Evolutionary conservation across 64 coral and sea anemone species (phyloP), one percentile per base, ranked within the genome.

Genomic region (Porites lutea): DNA sequence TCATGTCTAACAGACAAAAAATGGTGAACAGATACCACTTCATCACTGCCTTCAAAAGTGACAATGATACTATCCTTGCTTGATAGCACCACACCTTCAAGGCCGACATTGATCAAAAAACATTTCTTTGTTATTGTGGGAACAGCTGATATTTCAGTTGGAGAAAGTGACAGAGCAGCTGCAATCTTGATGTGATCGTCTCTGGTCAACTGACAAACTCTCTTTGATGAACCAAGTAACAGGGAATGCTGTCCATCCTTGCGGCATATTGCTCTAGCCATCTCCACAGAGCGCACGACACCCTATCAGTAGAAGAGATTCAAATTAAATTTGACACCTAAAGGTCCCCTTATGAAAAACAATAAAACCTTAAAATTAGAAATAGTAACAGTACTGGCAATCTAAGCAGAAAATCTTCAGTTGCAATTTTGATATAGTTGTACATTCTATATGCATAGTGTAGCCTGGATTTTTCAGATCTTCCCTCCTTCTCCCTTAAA

Each of bases 81-180:
- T 51, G 37, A 12, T 74, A 75, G 16, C 12, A 89, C 60, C 37
- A 60, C 79, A 67, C 74, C 74, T 65, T 79, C 74, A 66, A 66
- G 51, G 51, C 88, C 60, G 67, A 89, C 59, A 61, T 89, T 91
- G 60, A 79, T 91, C 62, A 91, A 16, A 91, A 82, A 73, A 73
- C 89, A 91, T 57, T 82, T 91, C 49, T 54, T 80, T 52, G 78
- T 15, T 8, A 91, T 15, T 66, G 78, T 73, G 73, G 54, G 48
- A 48, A 89, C 74, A 6, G 74, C 79, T 49, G 87, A 89, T 79
- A 89, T 74, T 48, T 89, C 72, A 50, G 87, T 67, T 78, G 63
- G 57, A 77, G 27, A 66, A 89, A 89, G 87, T 67, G 74, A 65
- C 23, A 79, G 58, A 48, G 80, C 19, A 60, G 87, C 87, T 78